Evolutionary conservation across 2,797 vertebrate species (phyloP).

Genomic region (Neosalanx taihuensis): DNA sequence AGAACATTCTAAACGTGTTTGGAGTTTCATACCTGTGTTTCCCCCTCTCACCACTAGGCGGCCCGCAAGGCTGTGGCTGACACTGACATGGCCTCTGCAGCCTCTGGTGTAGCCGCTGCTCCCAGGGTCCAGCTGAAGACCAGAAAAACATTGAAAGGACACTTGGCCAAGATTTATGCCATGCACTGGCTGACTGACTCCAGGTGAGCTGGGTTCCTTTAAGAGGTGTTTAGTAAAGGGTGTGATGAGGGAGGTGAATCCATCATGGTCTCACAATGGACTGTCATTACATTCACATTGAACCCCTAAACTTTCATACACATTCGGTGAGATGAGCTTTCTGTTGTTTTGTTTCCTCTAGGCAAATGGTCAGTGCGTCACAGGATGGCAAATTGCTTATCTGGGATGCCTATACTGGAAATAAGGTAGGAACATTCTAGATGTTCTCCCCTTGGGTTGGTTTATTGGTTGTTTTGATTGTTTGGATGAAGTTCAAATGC

Average conservation of each 20-base stretch:
- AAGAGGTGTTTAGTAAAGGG: too few relatives aligned
- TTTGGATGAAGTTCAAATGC: neutral
- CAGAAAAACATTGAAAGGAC: slow-evolving; percentile 83
- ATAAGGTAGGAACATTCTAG: slow-evolving; percentile 61
- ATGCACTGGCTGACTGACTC: slow-evolving; percentile 87
- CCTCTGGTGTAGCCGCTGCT: slow-evolving; percentile 60
- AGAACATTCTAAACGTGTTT: neutral
- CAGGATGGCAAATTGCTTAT: slow-evolving; percentile 89
- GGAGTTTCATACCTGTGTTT: neutral
- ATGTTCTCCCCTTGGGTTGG: neutral
- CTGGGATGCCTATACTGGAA: slow-evolving; percentile 81
- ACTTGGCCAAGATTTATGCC: slow-evolving; percentile 89
- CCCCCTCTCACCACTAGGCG: slow-evolving; percentile 48
- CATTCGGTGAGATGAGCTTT: neutral
- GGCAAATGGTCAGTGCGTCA: slow-evolving; percentile 87
- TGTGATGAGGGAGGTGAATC: too few relatives aligned
- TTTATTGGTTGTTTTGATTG: neutral
- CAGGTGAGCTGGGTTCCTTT: slow-evolving; percentile 63
- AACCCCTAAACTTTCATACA: too few relatives aligned
- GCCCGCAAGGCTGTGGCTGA: slow-evolving; percentile 71
- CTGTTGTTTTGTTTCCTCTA: slow-evolving; percentile 37
- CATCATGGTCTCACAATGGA: neutral
- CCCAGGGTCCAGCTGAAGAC: slow-evolving; percentile 85
- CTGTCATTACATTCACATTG: too few relatives aligned
- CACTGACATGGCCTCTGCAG: slow-evolving; percentile 55